phyloP scores from a whole-genome alignment of 2,888 invertebrate species.

The Julus scanicus region DNA sequence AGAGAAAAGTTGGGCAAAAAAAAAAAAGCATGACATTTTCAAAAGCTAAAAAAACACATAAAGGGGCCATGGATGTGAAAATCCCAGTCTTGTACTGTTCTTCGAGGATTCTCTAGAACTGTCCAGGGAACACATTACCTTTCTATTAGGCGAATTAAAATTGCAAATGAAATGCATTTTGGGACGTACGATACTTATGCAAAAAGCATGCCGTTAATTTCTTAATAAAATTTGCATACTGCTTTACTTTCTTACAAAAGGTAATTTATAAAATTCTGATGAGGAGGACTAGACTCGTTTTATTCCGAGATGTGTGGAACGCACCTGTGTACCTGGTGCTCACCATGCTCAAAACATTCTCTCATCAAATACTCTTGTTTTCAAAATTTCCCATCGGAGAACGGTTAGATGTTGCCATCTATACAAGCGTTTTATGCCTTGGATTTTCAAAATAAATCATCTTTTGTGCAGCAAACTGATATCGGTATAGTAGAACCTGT shows the following conservation, averaged over 20 bases:
- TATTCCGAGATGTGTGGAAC: background rate
- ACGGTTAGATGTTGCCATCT: no score
- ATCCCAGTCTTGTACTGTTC: background rate
- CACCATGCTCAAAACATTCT: no score
- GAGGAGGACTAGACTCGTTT: background rate
- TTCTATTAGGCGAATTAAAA: background rate
- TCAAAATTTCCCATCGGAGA: no score
- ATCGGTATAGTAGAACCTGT: no score
- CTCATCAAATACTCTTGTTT: no score
- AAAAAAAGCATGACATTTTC: background rate
- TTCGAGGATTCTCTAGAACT: background rate
- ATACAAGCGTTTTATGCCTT: no score
- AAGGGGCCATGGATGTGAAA: background rate
- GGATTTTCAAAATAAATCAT: no score
- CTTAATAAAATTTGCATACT: background rate
- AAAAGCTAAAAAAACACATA: background rate
- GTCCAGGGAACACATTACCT: constrained; percentile 3
- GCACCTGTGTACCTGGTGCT: no score
- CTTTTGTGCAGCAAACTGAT: no score
- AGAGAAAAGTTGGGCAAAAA: background rate
- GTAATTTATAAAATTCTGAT: constrained; percentile 1
- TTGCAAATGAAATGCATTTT: background rate
- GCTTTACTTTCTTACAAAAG: background rate
- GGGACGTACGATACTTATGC: background rate
- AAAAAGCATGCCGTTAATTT: background rate